Percentiles rank a stretch among this genome's conserved stretches.
These are phyloP conservation scores for Ageneiosus marmoratus DNA, from an alignment of 2,113 vertebrate genomes.

Conservation along the genomic window DNA sequence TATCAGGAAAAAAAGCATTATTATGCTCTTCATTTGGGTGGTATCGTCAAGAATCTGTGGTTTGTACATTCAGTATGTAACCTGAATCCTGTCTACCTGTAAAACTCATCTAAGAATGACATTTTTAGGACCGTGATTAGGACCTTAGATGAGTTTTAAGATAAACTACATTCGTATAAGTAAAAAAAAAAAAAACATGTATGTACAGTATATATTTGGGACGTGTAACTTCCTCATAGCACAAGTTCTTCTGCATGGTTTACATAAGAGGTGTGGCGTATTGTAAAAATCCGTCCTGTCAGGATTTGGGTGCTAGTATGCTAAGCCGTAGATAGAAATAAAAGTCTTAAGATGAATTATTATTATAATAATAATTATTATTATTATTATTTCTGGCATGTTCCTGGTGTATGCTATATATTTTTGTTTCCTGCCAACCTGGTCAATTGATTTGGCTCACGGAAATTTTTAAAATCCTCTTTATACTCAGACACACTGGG, in stretches of 20 bases:
- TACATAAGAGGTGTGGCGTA: slow-evolving; percentile 32
- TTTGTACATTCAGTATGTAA: background rate
- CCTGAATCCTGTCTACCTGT: background rate
- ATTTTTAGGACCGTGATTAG: background rate
- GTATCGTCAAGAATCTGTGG: background rate
- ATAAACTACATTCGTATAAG: background rate
- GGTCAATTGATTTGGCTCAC: too few species aligned
- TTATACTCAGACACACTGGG: too few species aligned
- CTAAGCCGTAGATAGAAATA: background rate
- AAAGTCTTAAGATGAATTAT: background rate
- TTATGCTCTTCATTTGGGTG: background rate
- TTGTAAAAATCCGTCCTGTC: too few species aligned
- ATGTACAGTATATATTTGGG: too few species aligned
- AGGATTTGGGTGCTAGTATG: background rate
- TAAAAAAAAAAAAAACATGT: too few species aligned
- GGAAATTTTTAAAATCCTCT: too few species aligned
- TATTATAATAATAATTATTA: too few species aligned
- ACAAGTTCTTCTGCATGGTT: background rate
- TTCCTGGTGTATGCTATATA: too few species aligned
- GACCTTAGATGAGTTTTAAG: background rate
- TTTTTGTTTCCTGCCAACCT: too few species aligned
- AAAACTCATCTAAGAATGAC: background rate
- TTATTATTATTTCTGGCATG: too few species aligned
- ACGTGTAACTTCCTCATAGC: slow-evolving; percentile 1
- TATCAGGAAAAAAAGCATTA: background rate